Percentiles rank a stretch among this genome's conserved stretches.
Evolutionary conservation across 1,140 invertebrate genomes (phyloP).

Genomic region (Bombyx mandarina): DNA sequence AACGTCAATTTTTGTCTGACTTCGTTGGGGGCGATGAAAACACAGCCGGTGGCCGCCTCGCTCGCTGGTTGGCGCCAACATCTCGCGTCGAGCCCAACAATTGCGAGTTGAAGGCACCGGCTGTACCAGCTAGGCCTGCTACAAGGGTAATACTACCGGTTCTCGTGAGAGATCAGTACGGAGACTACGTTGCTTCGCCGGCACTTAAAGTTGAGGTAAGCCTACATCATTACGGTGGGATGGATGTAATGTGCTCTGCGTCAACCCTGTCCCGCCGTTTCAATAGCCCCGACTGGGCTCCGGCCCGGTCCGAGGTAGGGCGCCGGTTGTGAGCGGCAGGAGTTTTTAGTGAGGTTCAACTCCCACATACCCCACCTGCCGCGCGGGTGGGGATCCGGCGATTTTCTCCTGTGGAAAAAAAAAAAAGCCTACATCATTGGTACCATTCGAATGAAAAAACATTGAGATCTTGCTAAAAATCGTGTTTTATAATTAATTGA

Average conservation of each 20-base stretch:
- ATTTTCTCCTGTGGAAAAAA: no score
- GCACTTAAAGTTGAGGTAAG: slow-evolving; percentile 88
- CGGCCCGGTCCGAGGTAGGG: no score
- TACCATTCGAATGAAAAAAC: no score
- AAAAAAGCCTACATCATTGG: slow-evolving; percentile 18
- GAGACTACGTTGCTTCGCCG: slow-evolving; percentile 86
- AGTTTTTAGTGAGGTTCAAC: no score
- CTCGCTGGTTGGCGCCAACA: slow-evolving; percentile 95
- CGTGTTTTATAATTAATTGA: no score
- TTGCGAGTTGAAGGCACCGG: slow-evolving; percentile 86
- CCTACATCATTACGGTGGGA: background rate
- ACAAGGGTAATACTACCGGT: slow-evolving; percentile 87
- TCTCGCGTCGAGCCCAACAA: slow-evolving; percentile 90
- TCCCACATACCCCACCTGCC: no score
- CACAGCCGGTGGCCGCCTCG: slow-evolving; percentile 91
- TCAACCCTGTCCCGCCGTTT: no score
- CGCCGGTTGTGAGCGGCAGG: no score
- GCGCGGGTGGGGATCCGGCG: no score
- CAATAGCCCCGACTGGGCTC: no score
- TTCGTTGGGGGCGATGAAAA: slow-evolving; percentile 89
- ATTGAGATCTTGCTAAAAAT: no score
- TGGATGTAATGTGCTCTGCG: no score
- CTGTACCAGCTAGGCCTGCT: slow-evolving; percentile 84
- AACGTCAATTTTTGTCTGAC: slow-evolving; percentile 94
- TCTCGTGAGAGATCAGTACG: slow-evolving; percentile 93